Evolutionary conservation across 1,140 invertebrate genomes (phyloP), one percentile per base, ranked within the genome.

Genomic region (Temnothorax nylanderi): DNA sequence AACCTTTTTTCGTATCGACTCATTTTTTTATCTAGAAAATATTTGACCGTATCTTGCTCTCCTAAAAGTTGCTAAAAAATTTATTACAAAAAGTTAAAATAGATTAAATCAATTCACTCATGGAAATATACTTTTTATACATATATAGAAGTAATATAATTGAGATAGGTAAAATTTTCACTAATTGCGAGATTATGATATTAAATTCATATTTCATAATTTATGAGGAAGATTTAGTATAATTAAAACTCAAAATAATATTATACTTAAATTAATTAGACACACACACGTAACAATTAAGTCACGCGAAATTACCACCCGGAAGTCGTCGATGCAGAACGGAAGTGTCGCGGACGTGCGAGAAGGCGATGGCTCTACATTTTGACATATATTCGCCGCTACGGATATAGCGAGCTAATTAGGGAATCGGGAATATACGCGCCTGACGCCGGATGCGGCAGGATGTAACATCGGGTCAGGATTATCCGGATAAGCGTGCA

Each of bases 401-500:
- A 69, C 44, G 32, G 37, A 71, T 56, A 56, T 71, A 71, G 34
- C 65, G 51, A 21, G 49, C 64, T 81, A 81, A 81, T 81, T 81
- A 81, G 65, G 32, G 64, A 71, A 71, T 41, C 21, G 34, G 49
- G 47, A n/a, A 34, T 71, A 44, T 71, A 44, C 37, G 65, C 34
- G 65, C 34, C 26, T 21, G 37, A 49, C 21, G 54, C 77, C 77
- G 64, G 51, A 81, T 81, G 49, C 47, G 18, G 21, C 64, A 41
- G 21, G 49, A 56, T 44, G 34, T 71, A 16, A 44, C 47, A 71
- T 81, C 78, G 37, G 2, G n/a, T 56, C 16, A 54, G 62, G 34
- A 81, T 81, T 69, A 81, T 78, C 58, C n/a, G n/a, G 34, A 71
- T 81, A 54, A 81, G 34, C 16, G 64, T 81, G 26, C 21, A 34